Base-by-base conservation (phyloP, 2,888 invertebrate genomes). In the Drosophila siamana region DNA sequence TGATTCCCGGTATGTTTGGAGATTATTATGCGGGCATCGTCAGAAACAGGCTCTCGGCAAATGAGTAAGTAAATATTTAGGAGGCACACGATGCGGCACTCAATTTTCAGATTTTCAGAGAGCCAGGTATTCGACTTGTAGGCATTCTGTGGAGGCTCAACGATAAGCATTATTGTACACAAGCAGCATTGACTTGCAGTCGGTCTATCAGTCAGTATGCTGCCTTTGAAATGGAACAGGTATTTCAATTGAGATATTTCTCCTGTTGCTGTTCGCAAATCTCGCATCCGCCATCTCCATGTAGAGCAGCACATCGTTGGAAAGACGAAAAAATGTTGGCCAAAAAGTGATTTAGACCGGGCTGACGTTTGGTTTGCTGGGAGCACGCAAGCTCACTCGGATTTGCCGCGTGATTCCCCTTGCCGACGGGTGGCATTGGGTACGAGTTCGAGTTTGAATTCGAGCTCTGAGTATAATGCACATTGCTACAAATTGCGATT, bases 231-330 rank as follows among this genome's bases (percentile, higher is more conserved):
- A 60, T 52, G 48, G 44, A 60, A 62, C 73, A 68, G 84, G 71
- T 55, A 86, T 86, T 80, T 69, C 74, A 80, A 86, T 86, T 74
- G 71, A 77, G 74, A 71, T 75, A 77, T 68, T 83, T 80, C 46
- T 51, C 13, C 4, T 36, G n/a, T 13, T 38, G 36, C 36, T 38
- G 33, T 13, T n/a, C 26, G 11, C 38, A 19, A 33, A 55, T 28
- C 33, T 33, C 33, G 30, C 30, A 65, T 38, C 36, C 2, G 33
- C 4, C 9, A 36, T 8, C 33, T 15, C 48, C 22, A 43, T 63
- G 51, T 50, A 56, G 26, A 56, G 26, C 68, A 62, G 44, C 48
- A 26, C 64, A 64, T 47, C 52, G 19, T 13, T 62, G 40, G 38
- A 59, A 54, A 54, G 30, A 43, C 44, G 52, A 41, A 33, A 64